phyloP scores from a whole-genome alignment of 2,113 vertebrate genomes.

The Theristicus caerulescens region DNA sequence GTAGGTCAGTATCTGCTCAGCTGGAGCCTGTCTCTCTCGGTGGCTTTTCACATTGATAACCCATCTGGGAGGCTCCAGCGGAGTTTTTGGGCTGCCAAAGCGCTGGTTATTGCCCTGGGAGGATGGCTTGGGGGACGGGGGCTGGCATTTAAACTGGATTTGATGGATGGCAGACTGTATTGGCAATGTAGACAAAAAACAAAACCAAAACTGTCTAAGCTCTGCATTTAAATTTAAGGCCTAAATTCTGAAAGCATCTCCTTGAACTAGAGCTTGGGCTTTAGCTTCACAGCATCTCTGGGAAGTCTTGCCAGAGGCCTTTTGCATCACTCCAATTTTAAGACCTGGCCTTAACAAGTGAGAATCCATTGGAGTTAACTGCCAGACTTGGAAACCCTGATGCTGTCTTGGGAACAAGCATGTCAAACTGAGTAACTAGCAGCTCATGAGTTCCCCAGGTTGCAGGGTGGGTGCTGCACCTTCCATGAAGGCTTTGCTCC shows the following conservation, averaged over 20 bases:
- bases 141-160: accelerated
- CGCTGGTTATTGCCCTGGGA: background rate
- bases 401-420: background rate
- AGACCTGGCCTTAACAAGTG: accelerated
- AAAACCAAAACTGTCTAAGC: accelerated
- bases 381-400: background rate
- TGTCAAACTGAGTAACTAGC: accelerated
- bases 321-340: background rate
- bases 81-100: background rate
- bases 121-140: background rate
- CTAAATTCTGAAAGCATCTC: background rate
- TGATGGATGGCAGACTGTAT: background rate
- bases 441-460: background rate
- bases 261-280: background rate
- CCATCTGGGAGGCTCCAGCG: background rate
- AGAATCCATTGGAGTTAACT: background rate
- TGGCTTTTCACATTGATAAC: background rate
- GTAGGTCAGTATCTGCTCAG: background rate
- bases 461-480: background rate
- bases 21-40: background rate
- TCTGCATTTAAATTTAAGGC: background rate
- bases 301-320: background rate
- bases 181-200: accelerated
- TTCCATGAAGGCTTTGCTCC: background rate
- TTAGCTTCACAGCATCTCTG: background rate